Conservation (phyloP, 2,797 vertebrate genomes). For the Brachyrhaphis roseni region DNA sequence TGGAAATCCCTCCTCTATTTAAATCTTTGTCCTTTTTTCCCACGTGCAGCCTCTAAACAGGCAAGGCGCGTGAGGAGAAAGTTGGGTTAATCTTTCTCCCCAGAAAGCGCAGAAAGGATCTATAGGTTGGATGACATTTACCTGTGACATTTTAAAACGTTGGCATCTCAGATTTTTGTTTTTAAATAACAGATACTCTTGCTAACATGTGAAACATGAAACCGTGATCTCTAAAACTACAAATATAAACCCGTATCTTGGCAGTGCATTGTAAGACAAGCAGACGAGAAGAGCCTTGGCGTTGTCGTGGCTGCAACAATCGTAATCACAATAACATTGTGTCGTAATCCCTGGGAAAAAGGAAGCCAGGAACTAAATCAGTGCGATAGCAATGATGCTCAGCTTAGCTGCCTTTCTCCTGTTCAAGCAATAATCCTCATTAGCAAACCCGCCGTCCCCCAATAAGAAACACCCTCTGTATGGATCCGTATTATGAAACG, state of each 20-base stretch:
- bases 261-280: slow-evolving; percentile 38
- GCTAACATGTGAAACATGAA: slow-evolving; percentile 1
- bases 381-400: slow-evolving; percentile 67
- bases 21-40: slow-evolving; percentile 69
- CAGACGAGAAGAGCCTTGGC: slow-evolving; percentile 55
- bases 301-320: slow-evolving; percentile 70
- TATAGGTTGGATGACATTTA: slow-evolving; percentile 12
- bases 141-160: slow-evolving; percentile 1
- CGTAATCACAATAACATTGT: slow-evolving; percentile 78
- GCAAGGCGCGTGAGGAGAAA: slow-evolving; percentile 37
- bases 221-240: not conserved
- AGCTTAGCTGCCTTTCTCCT: slow-evolving; percentile 67
- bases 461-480: slow-evolving; percentile 31
- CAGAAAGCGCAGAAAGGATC: slow-evolving; percentile 23
- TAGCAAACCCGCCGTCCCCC: slow-evolving; percentile 34
- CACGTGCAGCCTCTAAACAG: slow-evolving; percentile 73
- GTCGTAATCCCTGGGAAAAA: slow-evolving; percentile 79
- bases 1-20: slow-evolving; percentile 66
- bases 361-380: slow-evolving; percentile 71
- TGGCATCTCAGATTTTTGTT: not conserved
- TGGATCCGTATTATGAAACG: slow-evolving; percentile 37
- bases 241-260: slow-evolving; percentile 22
- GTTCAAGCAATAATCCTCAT: slow-evolving; percentile 74
- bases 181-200: not conserved
- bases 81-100: slow-evolving; percentile 49